A percentile compares a stretch with the other conserved stretches of the same genome.
phyloP scores from a whole-genome alignment of 2,797 vertebrate species.

The Sorex maritimensis region DNA sequence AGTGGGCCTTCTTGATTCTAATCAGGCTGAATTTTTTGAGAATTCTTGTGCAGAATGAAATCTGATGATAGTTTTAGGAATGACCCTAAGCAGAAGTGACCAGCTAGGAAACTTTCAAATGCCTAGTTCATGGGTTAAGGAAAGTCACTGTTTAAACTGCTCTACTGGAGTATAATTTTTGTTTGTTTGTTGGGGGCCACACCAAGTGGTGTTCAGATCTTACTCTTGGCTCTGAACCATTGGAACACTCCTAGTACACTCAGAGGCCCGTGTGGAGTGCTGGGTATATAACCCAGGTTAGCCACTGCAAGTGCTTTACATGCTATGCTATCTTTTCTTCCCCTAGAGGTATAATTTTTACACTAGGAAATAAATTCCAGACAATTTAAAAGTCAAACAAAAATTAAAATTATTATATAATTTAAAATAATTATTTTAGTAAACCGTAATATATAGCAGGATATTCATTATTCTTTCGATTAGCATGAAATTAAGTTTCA shows the following conservation, averaged over 20 bases:
- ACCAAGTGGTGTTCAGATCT: no score
- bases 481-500: neutral
- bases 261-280: no score
- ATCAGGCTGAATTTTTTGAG: neutral
- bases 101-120: neutral
- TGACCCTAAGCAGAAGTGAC: neutral
- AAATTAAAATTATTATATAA: slow-evolving; percentile 24
- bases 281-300: no score
- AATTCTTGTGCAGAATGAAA: neutral
- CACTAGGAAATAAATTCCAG: neutral
- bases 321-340: no score
- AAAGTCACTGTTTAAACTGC: neutral
- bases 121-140: neutral
- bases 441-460: neutral
- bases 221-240: no score
- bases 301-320: no score
- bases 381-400: slow-evolving; percentile 12
- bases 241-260: no score
- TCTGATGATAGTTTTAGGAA: neutral
- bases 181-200: no score
- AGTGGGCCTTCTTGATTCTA: neutral
- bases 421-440: neutral
- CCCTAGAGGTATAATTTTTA: no score
- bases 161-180: neutral
- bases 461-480: neutral